Evolutionary conservation across 2,113 vertebrate genomes (phyloP).

Genomic region (Nyctereutes procyonoides): DNA sequence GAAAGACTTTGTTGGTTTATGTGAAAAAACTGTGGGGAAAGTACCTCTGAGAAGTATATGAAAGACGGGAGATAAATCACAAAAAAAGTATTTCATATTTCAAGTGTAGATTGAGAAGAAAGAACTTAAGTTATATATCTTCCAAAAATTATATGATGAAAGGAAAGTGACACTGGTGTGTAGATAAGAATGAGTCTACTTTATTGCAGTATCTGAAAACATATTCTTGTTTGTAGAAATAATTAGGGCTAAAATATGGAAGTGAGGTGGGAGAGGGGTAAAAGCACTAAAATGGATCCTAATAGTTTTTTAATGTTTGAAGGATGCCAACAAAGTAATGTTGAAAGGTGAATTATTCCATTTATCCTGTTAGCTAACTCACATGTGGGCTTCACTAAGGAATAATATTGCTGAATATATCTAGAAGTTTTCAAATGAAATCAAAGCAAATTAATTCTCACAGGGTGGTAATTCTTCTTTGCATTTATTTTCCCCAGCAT

Average conservation of each 20-base stretch:
- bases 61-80: background rate
- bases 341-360: constrained; percentile 11
- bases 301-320: constrained; percentile 63
- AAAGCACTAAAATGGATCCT: constrained; percentile 48
- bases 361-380: constrained; percentile 34
- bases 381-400: constrained; percentile 41
- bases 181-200: background rate
- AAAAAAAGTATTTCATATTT: background rate
- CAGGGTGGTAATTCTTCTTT: constrained; percentile 66
- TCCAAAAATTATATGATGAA: background rate
- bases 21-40: background rate
- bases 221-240: constrained; percentile 32
- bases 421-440: constrained; percentile 63
- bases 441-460: constrained; percentile 77
- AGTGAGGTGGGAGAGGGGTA: background rate
- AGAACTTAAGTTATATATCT: background rate
- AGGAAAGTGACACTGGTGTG: background rate
- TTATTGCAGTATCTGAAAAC: background rate
- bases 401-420: background rate
- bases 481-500: constrained; percentile 55
- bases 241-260: constrained; percentile 26
- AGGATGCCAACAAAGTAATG: constrained; percentile 64
- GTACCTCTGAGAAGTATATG: background rate
- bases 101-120: background rate
- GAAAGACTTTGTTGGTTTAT: background rate